Conservation (phyloP, 2,888 invertebrate genomes). For the Anticlea derivata region DNA sequence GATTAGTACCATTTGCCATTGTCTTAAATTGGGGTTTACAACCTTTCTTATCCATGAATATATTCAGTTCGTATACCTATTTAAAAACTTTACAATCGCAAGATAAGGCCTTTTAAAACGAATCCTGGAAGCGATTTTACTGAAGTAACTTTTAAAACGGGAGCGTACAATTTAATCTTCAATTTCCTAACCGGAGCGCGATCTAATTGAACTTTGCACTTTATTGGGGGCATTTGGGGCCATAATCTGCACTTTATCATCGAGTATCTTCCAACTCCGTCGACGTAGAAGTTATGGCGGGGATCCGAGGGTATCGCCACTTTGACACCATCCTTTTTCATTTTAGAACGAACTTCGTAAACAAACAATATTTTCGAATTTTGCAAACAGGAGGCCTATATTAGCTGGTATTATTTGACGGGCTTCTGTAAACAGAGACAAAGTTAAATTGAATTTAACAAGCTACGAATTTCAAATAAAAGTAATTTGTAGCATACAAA, state of each 20-base stretch:
- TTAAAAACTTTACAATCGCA: constrained; percentile 1
- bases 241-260: constrained; percentile 41
- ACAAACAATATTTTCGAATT: constrained; percentile 26
- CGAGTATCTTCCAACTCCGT: constrained; percentile 37
- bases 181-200: constrained; percentile 34
- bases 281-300: constrained; percentile 35
- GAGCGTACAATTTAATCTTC: constrained; percentile 35
- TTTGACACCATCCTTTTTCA: constrained; percentile 32
- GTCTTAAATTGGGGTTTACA: constrained; percentile 37
- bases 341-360: constrained; percentile 23
- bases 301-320: constrained; percentile 32
- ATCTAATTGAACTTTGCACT: constrained; percentile 41
- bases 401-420: constrained; percentile 1
- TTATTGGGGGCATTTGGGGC: constrained; percentile 37
- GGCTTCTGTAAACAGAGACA: background rate
- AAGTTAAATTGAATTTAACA: background rate
- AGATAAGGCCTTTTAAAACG: constrained; percentile 10
- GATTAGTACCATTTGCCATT: constrained; percentile 33
- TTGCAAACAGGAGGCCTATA: constrained; percentile 9
- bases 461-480: too few relatives aligned
- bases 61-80: constrained; percentile 5
- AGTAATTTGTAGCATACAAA: too few relatives aligned
- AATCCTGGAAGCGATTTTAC: constrained; percentile 5
- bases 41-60: constrained; percentile 31
- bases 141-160: constrained; percentile 22